phyloP scores from a whole-genome alignment of 2,888 invertebrate genomes.

The Phymatocera aterrima region DNA sequence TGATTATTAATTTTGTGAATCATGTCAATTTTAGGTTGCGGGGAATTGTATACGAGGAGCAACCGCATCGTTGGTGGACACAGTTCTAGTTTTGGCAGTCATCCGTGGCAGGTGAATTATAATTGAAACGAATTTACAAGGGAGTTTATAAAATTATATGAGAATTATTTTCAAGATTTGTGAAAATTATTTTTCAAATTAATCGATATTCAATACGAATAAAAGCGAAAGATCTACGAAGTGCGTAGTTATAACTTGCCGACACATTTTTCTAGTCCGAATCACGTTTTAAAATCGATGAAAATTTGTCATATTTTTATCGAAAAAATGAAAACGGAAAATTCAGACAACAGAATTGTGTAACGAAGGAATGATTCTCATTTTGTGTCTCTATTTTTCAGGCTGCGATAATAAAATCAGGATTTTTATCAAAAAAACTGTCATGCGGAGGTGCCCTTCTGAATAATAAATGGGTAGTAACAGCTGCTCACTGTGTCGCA shows the following conservation, averaged over 20 bases:
- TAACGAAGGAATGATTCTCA: background rate
- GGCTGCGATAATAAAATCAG: constrained; percentile 93
- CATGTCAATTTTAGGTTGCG: constrained; percentile 84
- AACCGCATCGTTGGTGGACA: constrained; percentile 95
- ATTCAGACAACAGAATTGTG: background rate
- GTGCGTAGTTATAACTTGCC: too few relatives aligned
- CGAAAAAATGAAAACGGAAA: background rate
- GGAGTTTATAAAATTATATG: too few relatives aligned
- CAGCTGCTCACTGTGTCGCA: constrained; percentile 94
- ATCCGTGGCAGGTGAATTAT: constrained; percentile 90
- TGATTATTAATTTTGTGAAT: constrained; percentile 50
- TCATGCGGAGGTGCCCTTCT: constrained; percentile 94
- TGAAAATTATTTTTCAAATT: too few relatives aligned
- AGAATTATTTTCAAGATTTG: too few relatives aligned
- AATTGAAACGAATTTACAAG: background rate
- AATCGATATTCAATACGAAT: too few relatives aligned
- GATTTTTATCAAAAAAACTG: constrained; percentile 91
- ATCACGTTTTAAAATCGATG: too few relatives aligned
- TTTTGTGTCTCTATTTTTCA: constrained; percentile 58
- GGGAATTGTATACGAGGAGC: constrained; percentile 90
- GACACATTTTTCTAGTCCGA: too few relatives aligned
- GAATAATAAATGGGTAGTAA: constrained; percentile 94
- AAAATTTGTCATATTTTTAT: too few relatives aligned
- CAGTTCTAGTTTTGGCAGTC: constrained; percentile 92
- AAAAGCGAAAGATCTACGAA: too few relatives aligned